Conservation (phyloP, 2,888 invertebrate genomes). For the Cataglyphis cursor region DNA sequence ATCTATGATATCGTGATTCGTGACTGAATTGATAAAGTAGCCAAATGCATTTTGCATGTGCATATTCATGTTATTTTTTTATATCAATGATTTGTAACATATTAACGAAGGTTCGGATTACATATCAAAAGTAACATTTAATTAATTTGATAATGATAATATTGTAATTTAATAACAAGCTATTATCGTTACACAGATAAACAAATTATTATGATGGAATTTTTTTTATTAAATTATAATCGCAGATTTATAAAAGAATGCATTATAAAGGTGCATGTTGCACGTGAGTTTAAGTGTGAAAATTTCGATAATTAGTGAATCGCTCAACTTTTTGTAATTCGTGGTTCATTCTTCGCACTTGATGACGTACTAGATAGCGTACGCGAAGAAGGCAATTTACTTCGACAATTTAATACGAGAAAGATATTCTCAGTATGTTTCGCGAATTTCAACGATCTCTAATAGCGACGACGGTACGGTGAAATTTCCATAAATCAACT, state of each 20-base stretch:
- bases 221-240: neutral
- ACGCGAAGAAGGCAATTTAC: conserved; percentile 21
- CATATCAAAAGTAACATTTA: neutral
- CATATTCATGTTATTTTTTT: conserved; percentile 6
- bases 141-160: neutral
- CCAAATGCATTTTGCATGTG: neutral
- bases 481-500: conserved; percentile 48
- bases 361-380: neutral
- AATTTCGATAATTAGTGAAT: neutral
- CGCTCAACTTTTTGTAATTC: neutral
- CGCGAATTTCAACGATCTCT: conserved; percentile 30
- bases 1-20: conserved; percentile 30
- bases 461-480: conserved; percentile 16
- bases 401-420: conserved; percentile 4
- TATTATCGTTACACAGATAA: neutral
- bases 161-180: neutral
- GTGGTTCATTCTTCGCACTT: neutral
- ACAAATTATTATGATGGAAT: neutral
- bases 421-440: conserved; percentile 5
- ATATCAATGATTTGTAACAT: neutral
- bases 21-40: conserved; percentile 26
- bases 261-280: neutral
- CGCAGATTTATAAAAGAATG: neutral
- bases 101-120: neutral
- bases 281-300: neutral